Conservation (phyloP, 2,888 invertebrate species). For the Piscicola geometra region DNA sequence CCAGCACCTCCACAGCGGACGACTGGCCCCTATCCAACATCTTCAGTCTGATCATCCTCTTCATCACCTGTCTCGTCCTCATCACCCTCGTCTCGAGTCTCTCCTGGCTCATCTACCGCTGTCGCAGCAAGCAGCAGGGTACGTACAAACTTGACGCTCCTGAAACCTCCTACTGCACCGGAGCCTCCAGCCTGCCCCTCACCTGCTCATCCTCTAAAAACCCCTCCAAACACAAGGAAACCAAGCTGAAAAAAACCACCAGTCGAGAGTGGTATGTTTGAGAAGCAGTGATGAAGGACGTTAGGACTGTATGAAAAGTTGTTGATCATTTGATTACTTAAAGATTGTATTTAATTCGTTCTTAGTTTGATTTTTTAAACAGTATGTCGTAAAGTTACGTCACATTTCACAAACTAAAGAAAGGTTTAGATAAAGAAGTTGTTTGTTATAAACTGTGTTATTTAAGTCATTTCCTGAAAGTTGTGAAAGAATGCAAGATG, state of each 20-base stretch:
- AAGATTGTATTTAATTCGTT: no score
- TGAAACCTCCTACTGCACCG: constrained; percentile 23
- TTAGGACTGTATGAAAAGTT: background rate
- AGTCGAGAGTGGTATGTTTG: constrained; percentile 37
- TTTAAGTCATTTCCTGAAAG: no score
- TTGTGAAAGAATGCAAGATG: no score
- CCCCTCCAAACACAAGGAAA: constrained; percentile 10
- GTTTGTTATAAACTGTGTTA: no score
- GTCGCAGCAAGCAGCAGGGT: constrained; percentile 28
- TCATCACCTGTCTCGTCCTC: background rate
- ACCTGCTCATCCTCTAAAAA: constrained; percentile 6
- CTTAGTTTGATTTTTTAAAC: no score
- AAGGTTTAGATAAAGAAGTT: no score
- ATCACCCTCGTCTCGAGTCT: constrained; percentile 24
- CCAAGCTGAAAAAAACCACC: constrained; percentile 10
- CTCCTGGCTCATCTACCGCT: constrained; percentile 32
- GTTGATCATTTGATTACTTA: no score
- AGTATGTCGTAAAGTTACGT: no score
- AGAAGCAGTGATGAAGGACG: background rate
- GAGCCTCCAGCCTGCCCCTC: constrained; percentile 6
- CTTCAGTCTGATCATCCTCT: background rate
- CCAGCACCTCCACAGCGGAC: background rate
- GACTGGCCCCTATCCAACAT: background rate
- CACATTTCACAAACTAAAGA: no score
- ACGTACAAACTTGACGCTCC: constrained; percentile 36